Base-by-base conservation (phyloP, 2,113 vertebrate genomes). In the Panthera tigris region DNA sequence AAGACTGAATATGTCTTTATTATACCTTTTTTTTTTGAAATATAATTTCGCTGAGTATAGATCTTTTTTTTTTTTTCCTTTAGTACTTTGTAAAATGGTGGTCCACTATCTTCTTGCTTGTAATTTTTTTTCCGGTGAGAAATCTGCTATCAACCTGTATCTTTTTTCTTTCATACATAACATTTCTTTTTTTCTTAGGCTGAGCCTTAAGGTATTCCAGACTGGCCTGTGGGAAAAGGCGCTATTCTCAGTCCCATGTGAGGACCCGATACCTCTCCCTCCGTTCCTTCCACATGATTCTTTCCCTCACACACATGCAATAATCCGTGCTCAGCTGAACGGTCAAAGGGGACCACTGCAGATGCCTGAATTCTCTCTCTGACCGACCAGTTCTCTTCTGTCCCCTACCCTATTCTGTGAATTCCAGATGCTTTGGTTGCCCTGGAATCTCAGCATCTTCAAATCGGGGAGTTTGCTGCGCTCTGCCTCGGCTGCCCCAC, bases 11-110 rank as follows among this genome's bases (percentile, higher is more conserved):
- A 33, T 14, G 8, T 80, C 45, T 87, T 93, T 63, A 69, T 74
- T 88, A 74, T 74, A 66, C 25, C 11, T 85, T 63, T 55, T 78
- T 83, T 52, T 83, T 91, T 79, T 52, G 13, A 97, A 94, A 93
- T 36, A 65, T 57, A 82, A 36, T 55, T 96, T 65, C 61, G 16
- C 50, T 69, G 41, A 33, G 55, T 80, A 23, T 7, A 89, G 16
- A 57, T 48, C 39, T n/a, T 74, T 65, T 48, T 25, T 65, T 41
- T 41, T 39, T 45, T 84, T 91, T 91, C 48, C 87, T 79, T 95
- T 16, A 55, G 71, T 71, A 55, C 57, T 66, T 94, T 84, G 69
- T n/a, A 66, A 86, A 61, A 85, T 61, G n/a, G 16, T 19, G 27
- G 69, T 65, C 39, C 50, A 68, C 4, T 25, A n/a, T 92, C 48